A percentile compares a stretch with the other conserved stretches of the same genome.
These are phyloP conservation scores for Cotesia vestalis DNA, from an alignment of 1,140 invertebrate genomes.

Conservation along the genomic window DNA sequence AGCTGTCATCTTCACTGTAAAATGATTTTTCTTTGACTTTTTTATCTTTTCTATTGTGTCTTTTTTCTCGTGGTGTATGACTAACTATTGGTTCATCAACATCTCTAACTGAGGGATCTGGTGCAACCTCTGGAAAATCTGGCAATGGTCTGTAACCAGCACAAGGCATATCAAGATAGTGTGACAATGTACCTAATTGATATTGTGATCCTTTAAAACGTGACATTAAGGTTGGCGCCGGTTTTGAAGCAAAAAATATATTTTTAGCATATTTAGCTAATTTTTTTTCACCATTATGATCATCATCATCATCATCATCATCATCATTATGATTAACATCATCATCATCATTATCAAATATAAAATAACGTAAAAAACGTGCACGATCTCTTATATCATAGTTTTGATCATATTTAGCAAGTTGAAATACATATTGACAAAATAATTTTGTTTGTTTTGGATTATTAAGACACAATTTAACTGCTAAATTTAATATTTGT, in stretches of 20 bases:
- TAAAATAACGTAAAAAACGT: conserved; percentile 84
- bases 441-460: conserved; percentile 85
- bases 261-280: conserved; percentile 79
- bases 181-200: conserved; percentile 94
- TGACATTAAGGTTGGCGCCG: conserved; percentile 84
- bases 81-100: conserved; percentile 69
- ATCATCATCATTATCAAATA: conserved; percentile 71
- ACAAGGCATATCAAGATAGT: conserved; percentile 88
- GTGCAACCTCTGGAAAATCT: conserved; percentile 79
- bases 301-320: conserved; percentile 61
- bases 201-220: conserved; percentile 75
- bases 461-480: conserved; percentile 93
- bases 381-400: conserved; percentile 97
- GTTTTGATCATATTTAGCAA: conserved; percentile 97
- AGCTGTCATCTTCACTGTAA: conserved; percentile 57
- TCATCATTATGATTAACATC: conserved; percentile 55
- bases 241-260: conserved; percentile 92
- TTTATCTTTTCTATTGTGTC: conserved; percentile 53
- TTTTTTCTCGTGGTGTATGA: conserved; percentile 41
- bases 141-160: conserved; percentile 90
- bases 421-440: conserved; percentile 93
- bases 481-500: conserved; percentile 94
- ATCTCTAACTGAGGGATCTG: conserved; percentile 82
- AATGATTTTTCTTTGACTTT: conserved; percentile 56
- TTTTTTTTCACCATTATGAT: conserved; percentile 57